Evolutionary conservation across 1,140 invertebrate species (phyloP), one percentile per base, ranked within the genome.

Genomic region (Sitodiplosis mosellana): DNA sequence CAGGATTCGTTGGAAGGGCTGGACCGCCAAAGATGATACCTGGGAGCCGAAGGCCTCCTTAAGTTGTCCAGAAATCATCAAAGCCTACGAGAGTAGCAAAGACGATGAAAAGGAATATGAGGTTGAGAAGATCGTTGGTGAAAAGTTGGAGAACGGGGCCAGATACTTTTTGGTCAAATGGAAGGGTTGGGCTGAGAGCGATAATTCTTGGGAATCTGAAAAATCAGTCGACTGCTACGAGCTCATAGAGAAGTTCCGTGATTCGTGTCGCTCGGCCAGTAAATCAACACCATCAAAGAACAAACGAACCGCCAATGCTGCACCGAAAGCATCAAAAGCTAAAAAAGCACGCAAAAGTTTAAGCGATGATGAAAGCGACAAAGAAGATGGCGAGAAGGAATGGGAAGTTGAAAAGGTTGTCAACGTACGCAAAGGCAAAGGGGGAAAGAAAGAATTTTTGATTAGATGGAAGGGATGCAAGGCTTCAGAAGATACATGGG

Each of bases 1-100:
- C 59, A 67, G 80, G 15, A 81, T 90, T 1, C 68, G 83, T 51
- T 90, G 86, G 86, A 84, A 84, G 55, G 83, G 83, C 0, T 89
- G 85, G 58, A 69, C 69, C 34, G 69, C 74, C 33, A 71, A 75
- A 46, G 71, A 71, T 48, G 84, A 88, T 58, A 84, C 82, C 1
- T 88, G 85, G 83, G 83, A 87, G 58, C 75, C 81, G 1, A 78
- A 83, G 55, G 73, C 76, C 27, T 81, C 83, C 45, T 58, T 89
- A 0, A 76, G 74, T 45, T 86, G 82, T 57, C 65, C 72, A 2
- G 70, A 77, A 15, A 56, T 83, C 15, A 78, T 86, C 11, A 68
- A 18, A 18, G 11, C n/a, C 4, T 43, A 20, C 18, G 11, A 27
- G 10, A 27, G 27, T 10, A 27, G 10, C 27, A 27, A 27, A 27